Evolutionary conservation across 2,888 invertebrate genomes (phyloP), one percentile per base, ranked within the genome.

Genomic region (Julus scanicus): DNA sequence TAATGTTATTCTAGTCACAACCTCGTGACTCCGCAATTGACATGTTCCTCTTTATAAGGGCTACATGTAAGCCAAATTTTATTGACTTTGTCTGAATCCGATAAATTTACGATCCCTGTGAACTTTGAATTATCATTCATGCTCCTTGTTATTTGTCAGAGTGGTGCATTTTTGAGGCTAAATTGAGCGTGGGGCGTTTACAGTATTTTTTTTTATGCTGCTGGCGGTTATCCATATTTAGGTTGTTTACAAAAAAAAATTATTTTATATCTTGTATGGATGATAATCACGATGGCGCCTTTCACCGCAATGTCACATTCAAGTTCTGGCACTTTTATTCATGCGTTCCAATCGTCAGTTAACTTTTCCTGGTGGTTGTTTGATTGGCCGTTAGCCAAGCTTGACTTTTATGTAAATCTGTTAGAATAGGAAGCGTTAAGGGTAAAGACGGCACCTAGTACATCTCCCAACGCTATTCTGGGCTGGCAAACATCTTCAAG

Each of bases 321-420:
- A 80, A 37, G 13, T 37, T 1, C 80, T 80, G 80, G 80, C 80
- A 80, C 37, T 80, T 49, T 80, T 80, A 80, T 80, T 80, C 3
- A 37, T 13, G 37, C 13, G 13, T 80, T 37, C 80, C 29, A 29
- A 29, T 80, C 80, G 37, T 80, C 37, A 8, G 13, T 80, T 37
- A 5, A 37, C 80, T 80, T 80, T 80, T 80, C 80, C 37, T 80
- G 80, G 80, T 80, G 80, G 80, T 80, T 80, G 37, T 37, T 80
- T 20, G 37, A 37, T 13, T 80, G 80, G 80, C 80, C 20, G 80
- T 4, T 29, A 37, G 80, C 80, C 80, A 80, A 13, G 15, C 80
- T 11, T 13, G 13, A 80, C 9, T 71, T 63, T 80, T 80, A 80
- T 80, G 80, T 80, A 37, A 80, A 80, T 80, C 29, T 80, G 37